phyloP scores from a whole-genome alignment of 1,140 invertebrate genomes.

The Drosophila orena region DNA sequence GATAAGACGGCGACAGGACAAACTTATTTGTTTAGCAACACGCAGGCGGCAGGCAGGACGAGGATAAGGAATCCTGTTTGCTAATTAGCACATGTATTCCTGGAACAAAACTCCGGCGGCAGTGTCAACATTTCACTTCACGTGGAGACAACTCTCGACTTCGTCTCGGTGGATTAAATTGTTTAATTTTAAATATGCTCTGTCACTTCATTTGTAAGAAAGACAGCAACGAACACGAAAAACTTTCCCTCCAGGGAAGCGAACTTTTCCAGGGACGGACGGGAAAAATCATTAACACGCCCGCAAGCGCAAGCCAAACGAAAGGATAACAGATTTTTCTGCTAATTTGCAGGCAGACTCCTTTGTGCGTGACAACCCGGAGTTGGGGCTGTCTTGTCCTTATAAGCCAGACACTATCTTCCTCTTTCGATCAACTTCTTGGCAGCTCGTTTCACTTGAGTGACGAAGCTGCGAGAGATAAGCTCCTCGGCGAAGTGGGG shows the following conservation, averaged over 20 bases:
- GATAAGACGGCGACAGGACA: conserved; percentile 69
- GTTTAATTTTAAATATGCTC: conserved; percentile 84
- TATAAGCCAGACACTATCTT: conserved; percentile 66
- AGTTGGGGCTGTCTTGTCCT: conserved; percentile 32
- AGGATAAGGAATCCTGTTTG: conserved; percentile 69
- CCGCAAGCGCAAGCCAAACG: conserved; percentile 83
- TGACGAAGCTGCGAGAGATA: conserved; percentile 77
- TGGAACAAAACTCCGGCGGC: conserved; percentile 64
- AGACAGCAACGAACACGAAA: conserved; percentile 44
- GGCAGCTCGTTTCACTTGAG: conserved; percentile 73
- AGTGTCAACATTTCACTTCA: conserved; percentile 81
- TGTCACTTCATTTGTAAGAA: conserved; percentile 82
- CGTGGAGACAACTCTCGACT: conserved; percentile 37
- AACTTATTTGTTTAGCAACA: conserved; percentile 74
- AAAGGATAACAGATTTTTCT: conserved; percentile 85
- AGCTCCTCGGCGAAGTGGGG: conserved; percentile 55
- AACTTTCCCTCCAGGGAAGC: conserved; percentile 39
- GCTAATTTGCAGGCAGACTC: conserved; percentile 83
- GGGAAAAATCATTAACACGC: conserved; percentile 84
- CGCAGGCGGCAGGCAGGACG: conserved; percentile 39
- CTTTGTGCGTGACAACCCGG: conserved; percentile 80
- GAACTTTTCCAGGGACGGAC: conserved; percentile 5
- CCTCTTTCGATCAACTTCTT: conserved; percentile 74
- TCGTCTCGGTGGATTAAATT: conserved; percentile 79
- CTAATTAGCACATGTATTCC: conserved; percentile 82